Conservation (phyloP, 2,888 invertebrate species). For the Synanthedon andrenaeformis region DNA sequence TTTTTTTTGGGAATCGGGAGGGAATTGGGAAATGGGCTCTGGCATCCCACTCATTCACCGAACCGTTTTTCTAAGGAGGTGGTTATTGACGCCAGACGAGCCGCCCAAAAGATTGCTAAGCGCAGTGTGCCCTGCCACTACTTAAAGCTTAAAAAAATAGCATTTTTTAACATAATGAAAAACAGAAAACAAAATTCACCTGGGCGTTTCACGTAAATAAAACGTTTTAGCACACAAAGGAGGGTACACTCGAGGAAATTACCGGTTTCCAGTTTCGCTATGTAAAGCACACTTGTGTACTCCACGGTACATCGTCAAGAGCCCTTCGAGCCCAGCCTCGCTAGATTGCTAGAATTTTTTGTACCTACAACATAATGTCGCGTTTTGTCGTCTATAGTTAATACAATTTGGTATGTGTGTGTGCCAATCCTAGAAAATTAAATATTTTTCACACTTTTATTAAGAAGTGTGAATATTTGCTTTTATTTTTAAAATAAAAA, state of each 20-base stretch:
- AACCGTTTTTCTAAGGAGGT: too few species aligned
- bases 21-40: too few species aligned
- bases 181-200: neutral
- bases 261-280: conserved; percentile 19
- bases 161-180: neutral
- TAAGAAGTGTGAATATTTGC: too few species aligned
- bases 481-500: too few species aligned
- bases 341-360: conserved; percentile 1
- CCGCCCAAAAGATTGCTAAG: too few species aligned
- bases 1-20: too few species aligned
- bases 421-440: neutral
- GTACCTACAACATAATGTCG: conserved; percentile 1
- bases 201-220: conserved; percentile 10
- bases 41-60: too few species aligned
- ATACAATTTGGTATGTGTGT: neutral
- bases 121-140: too few species aligned
- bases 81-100: too few species aligned
- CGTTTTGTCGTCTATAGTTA: conserved; percentile 1
- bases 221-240: conserved; percentile 14
- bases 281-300: conserved; percentile 13
- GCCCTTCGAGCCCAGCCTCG: conserved; percentile 8
- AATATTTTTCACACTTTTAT: too few species aligned
- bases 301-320: conserved; percentile 7
- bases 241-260: conserved; percentile 20
- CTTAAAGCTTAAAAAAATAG: too few species aligned